Evolutionary conservation across 1,140 invertebrate genomes (phyloP).

Genomic region (Drosophila lacertosa): DNA sequence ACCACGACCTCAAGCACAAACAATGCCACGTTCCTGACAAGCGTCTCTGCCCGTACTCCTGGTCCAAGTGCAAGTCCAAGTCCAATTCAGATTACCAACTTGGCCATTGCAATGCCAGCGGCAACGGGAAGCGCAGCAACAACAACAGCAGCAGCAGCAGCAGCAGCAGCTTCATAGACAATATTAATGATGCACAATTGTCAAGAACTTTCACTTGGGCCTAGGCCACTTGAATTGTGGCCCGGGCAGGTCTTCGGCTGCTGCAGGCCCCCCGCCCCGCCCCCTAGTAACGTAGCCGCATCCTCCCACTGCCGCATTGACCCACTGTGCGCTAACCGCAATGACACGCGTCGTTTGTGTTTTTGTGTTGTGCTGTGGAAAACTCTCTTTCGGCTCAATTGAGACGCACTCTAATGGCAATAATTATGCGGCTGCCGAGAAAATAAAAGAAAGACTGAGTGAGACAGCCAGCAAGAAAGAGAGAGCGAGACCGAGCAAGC

Average conservation of each 20-base stretch:
- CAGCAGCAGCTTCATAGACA: constrained; percentile 57
- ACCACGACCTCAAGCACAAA: constrained; percentile 37
- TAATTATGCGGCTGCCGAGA: constrained; percentile 66
- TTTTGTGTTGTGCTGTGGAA: constrained; percentile 22
- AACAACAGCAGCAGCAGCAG: background rate
- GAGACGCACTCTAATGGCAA: constrained; percentile 79
- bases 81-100: constrained; percentile 64
- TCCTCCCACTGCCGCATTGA: constrained; percentile 23
- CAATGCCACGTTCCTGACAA: constrained; percentile 40
- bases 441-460: constrained; percentile 12
- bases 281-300: background rate
- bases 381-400: constrained; percentile 56
- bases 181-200: constrained; percentile 81
- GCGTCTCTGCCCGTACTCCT: background rate
- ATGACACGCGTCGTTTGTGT: constrained; percentile 76
- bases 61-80: constrained; percentile 1
- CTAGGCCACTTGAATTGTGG: constrained; percentile 70
- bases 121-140: background rate
- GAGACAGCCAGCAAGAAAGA: background rate
- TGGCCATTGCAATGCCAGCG: constrained; percentile 52
- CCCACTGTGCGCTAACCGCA: constrained; percentile 68
- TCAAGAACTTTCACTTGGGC: constrained; percentile 79
- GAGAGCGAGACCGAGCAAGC: constrained; percentile 18
- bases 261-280: constrained; percentile 8
- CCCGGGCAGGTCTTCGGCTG: constrained; percentile 43